Conservation (phyloP, 2,113 vertebrate species). For the Crotalus viridis region DNA sequence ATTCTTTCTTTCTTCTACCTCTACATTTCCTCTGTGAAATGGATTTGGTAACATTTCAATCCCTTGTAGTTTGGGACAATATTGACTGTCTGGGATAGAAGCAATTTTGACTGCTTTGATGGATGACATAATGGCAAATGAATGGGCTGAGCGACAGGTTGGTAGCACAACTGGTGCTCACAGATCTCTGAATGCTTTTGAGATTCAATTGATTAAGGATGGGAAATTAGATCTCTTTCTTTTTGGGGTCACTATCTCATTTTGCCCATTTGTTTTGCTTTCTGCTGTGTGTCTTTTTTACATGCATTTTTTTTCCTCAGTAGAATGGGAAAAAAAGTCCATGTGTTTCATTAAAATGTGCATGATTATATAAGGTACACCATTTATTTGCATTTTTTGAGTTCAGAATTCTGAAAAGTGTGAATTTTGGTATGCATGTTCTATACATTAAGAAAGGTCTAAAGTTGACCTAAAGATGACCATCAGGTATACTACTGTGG, state of each 20-base stretch:
- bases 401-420: not conserved
- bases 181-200: not conserved
- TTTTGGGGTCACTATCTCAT: not conserved
- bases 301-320: not conserved
- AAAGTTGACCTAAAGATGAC: no score
- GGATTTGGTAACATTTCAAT: not conserved
- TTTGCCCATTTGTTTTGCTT: not conserved
- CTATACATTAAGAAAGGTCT: not conserved
- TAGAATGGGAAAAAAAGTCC: not conserved
- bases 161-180: not conserved
- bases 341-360: not conserved
- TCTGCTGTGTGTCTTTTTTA: not conserved
- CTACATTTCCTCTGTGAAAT: not conserved
- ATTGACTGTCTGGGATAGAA: not conserved
- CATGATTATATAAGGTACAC: not conserved
- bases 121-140: not conserved
- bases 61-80: not conserved
- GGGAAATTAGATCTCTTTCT: not conserved
- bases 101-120: not conserved
- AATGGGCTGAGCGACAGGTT: not conserved
- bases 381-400: not conserved
- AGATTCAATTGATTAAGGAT: not conserved
- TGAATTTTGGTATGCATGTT: not conserved
- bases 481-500: no score
- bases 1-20: not conserved